These are phyloP conservation scores for Diorhabda elongata DNA, from an alignment of 1,140 invertebrate species.

Conservation along the genomic window DNA sequence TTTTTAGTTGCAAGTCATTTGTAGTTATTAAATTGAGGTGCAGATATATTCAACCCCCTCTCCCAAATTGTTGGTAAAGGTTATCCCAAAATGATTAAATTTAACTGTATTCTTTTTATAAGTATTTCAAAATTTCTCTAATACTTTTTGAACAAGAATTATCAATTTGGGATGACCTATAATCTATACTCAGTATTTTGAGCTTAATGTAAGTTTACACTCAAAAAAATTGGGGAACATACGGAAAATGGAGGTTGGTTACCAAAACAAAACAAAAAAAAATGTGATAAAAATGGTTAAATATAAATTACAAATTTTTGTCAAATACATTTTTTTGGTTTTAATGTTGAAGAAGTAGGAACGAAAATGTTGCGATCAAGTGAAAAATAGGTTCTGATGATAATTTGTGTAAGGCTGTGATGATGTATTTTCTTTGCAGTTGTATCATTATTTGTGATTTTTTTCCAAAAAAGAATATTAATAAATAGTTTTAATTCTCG, in stretches of 20 bases:
- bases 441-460: background rate
- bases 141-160: background rate
- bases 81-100: background rate
- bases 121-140: too few species aligned
- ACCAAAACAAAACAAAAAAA: slow-evolving; percentile 2
- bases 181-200: slow-evolving; percentile 9
- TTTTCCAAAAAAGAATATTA: too few species aligned
- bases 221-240: slow-evolving; percentile 2
- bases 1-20: slow-evolving; percentile 13
- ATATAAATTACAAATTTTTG: background rate
- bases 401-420: slow-evolving; percentile 11
- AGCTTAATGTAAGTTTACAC: background rate
- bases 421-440: background rate
- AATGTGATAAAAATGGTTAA: slow-evolving; percentile 18
- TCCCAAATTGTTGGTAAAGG: background rate
- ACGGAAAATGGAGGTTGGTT: slow-evolving; percentile 6
- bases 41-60: background rate
- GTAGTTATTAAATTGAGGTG: slow-evolving; percentile 13
- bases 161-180: background rate
- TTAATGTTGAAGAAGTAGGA: background rate
- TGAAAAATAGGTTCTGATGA: background rate
- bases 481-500: too few species aligned
- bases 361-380: background rate
- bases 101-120: too few species aligned
- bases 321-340: slow-evolving; percentile 6